A percentile compares a stretch with the other conserved stretches of the same genome.
Conservation (phyloP, 1,140 invertebrate genomes). For the Whitmania pigra region DNA sequence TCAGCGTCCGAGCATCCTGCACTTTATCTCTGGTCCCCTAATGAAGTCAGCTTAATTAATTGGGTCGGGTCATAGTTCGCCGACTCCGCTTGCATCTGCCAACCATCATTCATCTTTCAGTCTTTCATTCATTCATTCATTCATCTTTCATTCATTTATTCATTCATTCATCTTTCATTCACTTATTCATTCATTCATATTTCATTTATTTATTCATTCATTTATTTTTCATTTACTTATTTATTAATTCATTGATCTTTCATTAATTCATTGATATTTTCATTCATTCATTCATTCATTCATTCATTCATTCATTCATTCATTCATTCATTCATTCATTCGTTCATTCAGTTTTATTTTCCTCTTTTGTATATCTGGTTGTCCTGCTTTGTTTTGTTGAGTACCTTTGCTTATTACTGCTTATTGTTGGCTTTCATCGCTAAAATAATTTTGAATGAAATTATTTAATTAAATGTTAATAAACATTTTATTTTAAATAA, state of each 20-base stretch:
- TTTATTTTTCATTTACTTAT: background rate
- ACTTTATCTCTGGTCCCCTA: too few relatives aligned
- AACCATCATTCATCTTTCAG: background rate
- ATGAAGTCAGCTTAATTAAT: too few relatives aligned
- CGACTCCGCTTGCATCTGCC: constrained; percentile 2
- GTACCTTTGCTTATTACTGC: too few relatives aligned
- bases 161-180: background rate
- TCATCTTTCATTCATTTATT: background rate
- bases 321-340: background rate
- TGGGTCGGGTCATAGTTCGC: too few relatives aligned
- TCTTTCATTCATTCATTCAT: background rate
- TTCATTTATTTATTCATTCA: background rate
- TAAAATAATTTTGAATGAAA: too few relatives aligned
- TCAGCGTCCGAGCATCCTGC: too few relatives aligned
- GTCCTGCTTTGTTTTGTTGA: background rate
- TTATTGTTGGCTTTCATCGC: too few relatives aligned
- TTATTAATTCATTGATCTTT: background rate
- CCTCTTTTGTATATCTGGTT: background rate
- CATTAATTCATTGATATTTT: background rate
- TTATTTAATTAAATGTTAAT: too few relatives aligned
- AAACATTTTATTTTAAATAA: too few relatives aligned
- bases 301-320: background rate
- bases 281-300: background rate
- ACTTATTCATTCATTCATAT: background rate
- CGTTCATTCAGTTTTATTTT: background rate